These are phyloP conservation scores for Cardiocondyla obscurior DNA, from an alignment of 1,140 invertebrate species.

Conservation along the genomic window DNA sequence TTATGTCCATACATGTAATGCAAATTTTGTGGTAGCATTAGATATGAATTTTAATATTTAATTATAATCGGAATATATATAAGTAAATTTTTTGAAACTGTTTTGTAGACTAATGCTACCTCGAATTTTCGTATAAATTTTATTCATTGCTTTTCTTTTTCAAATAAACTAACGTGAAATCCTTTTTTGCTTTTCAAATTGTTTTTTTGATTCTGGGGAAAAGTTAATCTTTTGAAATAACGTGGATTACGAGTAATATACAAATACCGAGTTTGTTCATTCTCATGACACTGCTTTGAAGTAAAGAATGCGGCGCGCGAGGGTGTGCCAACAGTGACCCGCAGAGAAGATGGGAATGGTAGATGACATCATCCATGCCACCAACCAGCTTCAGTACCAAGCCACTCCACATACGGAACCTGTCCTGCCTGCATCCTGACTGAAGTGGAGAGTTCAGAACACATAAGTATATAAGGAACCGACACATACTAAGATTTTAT, in stretches of 20 bases:
- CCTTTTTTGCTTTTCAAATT: slow-evolving; percentile 43
- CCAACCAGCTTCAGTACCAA: slow-evolving; percentile 83
- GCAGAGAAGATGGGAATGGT: slow-evolving; percentile 83
- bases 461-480: slow-evolving; percentile 84
- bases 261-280: slow-evolving; percentile 85
- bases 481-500: slow-evolving; percentile 81
- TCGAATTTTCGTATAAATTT: slow-evolving; percentile 12
- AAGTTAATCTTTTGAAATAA: slow-evolving; percentile 82
- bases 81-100: slow-evolving; percentile 51
- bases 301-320: slow-evolving; percentile 84
- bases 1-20: slow-evolving; percentile 67
- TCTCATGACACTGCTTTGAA: slow-evolving; percentile 84
- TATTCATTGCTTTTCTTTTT: slow-evolving; percentile 6
- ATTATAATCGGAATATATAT: slow-evolving; percentile 46
- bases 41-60: slow-evolving; percentile 48
- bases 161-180: slow-evolving; percentile 48
- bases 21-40: slow-evolving; percentile 60
- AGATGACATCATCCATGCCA: slow-evolving; percentile 84
- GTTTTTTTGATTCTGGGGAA: slow-evolving; percentile 69
- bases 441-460: slow-evolving; percentile 85
- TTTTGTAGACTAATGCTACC: slow-evolving; percentile 63
- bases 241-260: slow-evolving; percentile 85
- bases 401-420: slow-evolving; percentile 83
- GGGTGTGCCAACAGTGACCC: slow-evolving; percentile 84
- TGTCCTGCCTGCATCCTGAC: slow-evolving; percentile 84